Evolutionary conservation across 2,113 vertebrate species (phyloP).

Genomic region (Scomber colias): DNA sequence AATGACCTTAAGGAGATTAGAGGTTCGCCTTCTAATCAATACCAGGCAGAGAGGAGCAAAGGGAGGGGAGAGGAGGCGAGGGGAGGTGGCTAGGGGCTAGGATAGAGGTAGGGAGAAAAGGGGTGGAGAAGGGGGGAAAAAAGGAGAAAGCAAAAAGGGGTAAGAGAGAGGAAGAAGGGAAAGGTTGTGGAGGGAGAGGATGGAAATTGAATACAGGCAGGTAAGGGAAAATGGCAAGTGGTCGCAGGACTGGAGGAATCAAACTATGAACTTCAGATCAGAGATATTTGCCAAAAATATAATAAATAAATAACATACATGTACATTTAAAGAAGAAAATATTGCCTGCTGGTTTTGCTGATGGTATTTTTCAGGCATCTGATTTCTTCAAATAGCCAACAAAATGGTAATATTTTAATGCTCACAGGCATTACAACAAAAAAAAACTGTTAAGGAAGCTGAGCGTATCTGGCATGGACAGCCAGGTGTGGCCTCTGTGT

Average conservation of each 20-base stretch:
- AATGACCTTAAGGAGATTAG: conserved; percentile 99
- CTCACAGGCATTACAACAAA: neutral
- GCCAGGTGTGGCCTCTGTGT: neutral
- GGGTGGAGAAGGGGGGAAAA: conserved; percentile 29
- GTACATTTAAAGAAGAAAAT: neutral
- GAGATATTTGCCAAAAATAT: conserved; percentile 16
- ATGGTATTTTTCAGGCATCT: neutral
- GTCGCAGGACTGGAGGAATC: neutral
- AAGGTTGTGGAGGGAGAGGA: conserved; percentile 8
- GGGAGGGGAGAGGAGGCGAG: conserved; percentile 70
- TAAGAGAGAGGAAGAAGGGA: conserved; percentile 25
- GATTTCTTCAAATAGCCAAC: neutral
- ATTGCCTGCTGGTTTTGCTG: neutral
- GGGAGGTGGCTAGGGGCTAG: conserved; percentile 75
- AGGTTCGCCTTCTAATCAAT: conserved; percentile 98
- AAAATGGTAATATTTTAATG: neutral
- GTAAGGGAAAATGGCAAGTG: neutral
- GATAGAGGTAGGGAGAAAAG: conserved; percentile 61
- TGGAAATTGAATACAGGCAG: conserved; percentile 8
- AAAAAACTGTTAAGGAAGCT: neutral
- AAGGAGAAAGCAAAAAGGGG: neutral
- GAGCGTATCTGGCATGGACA: neutral
- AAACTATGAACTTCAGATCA: neutral
- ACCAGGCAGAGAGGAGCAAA: conserved; percentile 88
- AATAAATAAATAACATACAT: conserved; percentile 5